These are phyloP conservation scores for Patella depressa DNA, from an alignment of 2,888 invertebrate species.

Conservation along the genomic window DNA sequence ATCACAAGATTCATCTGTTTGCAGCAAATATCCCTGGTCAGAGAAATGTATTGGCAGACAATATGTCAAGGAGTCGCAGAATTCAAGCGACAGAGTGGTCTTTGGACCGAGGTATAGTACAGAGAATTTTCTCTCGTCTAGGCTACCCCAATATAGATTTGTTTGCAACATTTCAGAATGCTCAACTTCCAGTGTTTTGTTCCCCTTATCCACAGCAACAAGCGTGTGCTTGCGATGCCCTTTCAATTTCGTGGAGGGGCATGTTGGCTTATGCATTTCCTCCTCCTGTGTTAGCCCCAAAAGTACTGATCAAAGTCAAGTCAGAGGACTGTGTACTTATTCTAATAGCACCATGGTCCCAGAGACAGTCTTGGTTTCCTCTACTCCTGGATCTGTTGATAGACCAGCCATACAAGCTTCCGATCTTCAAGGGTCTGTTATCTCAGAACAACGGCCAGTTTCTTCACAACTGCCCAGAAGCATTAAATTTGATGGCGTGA, in stretches of 20 bases:
- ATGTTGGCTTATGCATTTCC: not conserved
- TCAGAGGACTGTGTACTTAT: not conserved
- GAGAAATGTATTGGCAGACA: slow-evolving; percentile 1
- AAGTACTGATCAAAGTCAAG: not conserved
- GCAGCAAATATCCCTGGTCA: not conserved
- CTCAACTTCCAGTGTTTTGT: not conserved
- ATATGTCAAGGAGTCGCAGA: not conserved
- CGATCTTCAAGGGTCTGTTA: not conserved
- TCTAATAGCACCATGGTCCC: slow-evolving; percentile 4
- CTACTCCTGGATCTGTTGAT: not conserved
- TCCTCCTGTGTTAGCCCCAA: not conserved
- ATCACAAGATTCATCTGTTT: not conserved
- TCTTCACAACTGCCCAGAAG: slow-evolving; percentile 4
- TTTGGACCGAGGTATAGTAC: too few species aligned
- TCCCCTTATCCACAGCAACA: not conserved
- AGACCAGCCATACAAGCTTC: not conserved
- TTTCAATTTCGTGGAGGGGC: not conserved
- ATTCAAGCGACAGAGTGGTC: not conserved
- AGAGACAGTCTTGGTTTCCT: slow-evolving; percentile 6
- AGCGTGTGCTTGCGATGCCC: not conserved
- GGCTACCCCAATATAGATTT: not conserved
- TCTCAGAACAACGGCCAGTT: not conserved
- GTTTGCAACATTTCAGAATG: not conserved
- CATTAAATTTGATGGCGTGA: not conserved
- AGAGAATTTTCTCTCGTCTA: not conserved